Conservation (phyloP, 2,888 invertebrate species). For the Drosophila multiciliata region DNA sequence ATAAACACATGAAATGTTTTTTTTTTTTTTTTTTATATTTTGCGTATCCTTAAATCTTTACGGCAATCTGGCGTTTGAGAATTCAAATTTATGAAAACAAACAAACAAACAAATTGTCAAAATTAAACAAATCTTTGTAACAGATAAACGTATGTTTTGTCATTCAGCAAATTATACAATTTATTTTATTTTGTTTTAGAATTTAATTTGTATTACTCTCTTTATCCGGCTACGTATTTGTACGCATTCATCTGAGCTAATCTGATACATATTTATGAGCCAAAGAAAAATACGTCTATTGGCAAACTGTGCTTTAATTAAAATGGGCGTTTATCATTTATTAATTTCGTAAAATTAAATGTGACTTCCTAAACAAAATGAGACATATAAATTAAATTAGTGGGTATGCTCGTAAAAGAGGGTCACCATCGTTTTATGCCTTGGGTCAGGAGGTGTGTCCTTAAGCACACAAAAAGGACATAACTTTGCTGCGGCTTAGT, state of each 20-base stretch:
- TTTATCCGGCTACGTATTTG: background rate
- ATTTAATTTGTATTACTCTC: background rate
- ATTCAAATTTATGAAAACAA: slow-evolving; percentile 27
- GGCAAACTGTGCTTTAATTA: slow-evolving; percentile 55
- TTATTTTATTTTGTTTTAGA: background rate
- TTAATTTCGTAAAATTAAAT: slow-evolving; percentile 47
- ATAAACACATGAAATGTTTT: slow-evolving; percentile 61
- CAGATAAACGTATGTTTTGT: background rate
- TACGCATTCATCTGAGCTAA: background rate
- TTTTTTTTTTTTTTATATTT: background rate
- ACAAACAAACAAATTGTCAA: background rate
- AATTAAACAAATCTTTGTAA: background rate
- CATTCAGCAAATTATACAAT: background rate
- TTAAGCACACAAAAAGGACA: slow-evolving; percentile 22
- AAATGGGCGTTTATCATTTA: slow-evolving; percentile 37
- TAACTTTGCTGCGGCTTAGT: slow-evolving; percentile 71
- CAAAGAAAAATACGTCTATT: slow-evolving; percentile 19
- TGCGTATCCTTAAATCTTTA: slow-evolving; percentile 24
- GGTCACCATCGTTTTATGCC: slow-evolving; percentile 40
- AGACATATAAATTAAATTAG: slow-evolving; percentile 62
- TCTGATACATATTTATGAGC: slow-evolving; percentile 1
- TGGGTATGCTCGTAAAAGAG: slow-evolving; percentile 48
- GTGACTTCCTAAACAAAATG: slow-evolving; percentile 21
- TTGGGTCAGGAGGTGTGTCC: slow-evolving; percentile 11
- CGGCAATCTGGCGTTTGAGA: slow-evolving; percentile 4